Evolutionary conservation across 2,797 vertebrate genomes (phyloP).

Genomic region (Parauchenoglanis ngamensis): DNA sequence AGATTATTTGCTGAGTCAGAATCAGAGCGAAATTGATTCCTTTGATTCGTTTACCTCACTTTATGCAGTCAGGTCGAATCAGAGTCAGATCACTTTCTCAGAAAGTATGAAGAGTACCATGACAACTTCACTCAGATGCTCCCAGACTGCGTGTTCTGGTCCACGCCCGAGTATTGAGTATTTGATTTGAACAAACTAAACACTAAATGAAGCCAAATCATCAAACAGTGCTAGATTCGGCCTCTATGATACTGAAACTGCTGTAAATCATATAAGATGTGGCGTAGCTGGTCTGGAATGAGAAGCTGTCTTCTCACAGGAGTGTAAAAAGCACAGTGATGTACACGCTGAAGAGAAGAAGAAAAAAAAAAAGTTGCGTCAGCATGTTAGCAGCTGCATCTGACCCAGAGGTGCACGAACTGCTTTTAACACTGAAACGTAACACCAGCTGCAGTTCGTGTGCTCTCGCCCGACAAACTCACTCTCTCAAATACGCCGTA

Average conservation of each 20-base stretch:
- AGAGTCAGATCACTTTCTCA: neutral
- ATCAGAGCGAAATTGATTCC: neutral
- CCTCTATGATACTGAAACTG: no score
- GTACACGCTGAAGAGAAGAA: neutral
- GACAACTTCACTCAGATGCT: neutral
- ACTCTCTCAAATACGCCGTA: neutral
- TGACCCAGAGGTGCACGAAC: neutral
- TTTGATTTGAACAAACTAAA: neutral
- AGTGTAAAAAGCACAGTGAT: constrained; percentile 11
- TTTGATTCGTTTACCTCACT: neutral
- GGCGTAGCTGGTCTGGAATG: neutral
- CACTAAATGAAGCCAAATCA: neutral
- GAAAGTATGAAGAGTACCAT: neutral
- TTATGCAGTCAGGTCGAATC: neutral
- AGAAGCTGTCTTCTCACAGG: neutral
- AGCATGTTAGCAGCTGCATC: constrained; percentile 18
- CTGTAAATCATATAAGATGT: neutral
- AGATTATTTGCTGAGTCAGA: neutral
- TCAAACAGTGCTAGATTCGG: neutral
- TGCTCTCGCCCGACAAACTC: neutral
- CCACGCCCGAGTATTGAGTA: neutral
- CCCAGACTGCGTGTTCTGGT: neutral
- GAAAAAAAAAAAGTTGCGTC: neutral
- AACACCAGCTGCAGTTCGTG: neutral
- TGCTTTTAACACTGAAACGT: constrained; percentile 10